Evolutionary conservation across 2,888 invertebrate species (phyloP), one percentile per base, ranked within the genome.

Genomic region (Pristionchus exspectatus): DNA sequence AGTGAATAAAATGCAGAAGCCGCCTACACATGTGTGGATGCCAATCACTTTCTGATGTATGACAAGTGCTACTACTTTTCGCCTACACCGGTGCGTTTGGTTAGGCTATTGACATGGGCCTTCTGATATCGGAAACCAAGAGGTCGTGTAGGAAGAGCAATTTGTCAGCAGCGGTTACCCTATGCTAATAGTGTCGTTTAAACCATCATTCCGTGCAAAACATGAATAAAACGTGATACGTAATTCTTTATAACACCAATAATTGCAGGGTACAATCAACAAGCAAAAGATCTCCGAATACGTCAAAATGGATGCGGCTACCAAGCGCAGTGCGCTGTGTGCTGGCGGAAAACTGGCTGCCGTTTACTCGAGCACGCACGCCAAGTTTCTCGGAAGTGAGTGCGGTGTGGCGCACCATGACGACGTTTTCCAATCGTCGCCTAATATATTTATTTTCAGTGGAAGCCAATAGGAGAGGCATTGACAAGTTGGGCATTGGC

Each of bases 341-440:
- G 63, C 24, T n/a, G 38, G 38, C 74, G 38, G 74, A 16, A 74
- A 74, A 21, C 38, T 74, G 30, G 21, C 38, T 38, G 74, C 21
- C 69, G 12, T 72, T 33, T 72, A 72, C 18, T 72, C 69, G 16
- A 27, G 30, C 38, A 74, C 74, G 2, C 74, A 74, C 38, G 74
- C 74, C 16, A 74, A 74, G 21, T 74, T 74, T 21, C 30, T 74
- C 74, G 74, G 74, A 74, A 74, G 74, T 74, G 38, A 74, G 74
- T 74, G 66, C 12, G 10, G 66, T 21, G 56, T 14, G 16, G 56
- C 18, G 21, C 63, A 63, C 63, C 63, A n/a, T n/a, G 63, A 9
- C n/a, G 63, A 3, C 24, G 7, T 63, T 63, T 63, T n/a, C 63
- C 3, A 63, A 63, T 3, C 63, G 63, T 63, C 63, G 63, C n/a